phyloP scores from a whole-genome alignment of 2,888 invertebrate species.

The Cephus pulcher region DNA sequence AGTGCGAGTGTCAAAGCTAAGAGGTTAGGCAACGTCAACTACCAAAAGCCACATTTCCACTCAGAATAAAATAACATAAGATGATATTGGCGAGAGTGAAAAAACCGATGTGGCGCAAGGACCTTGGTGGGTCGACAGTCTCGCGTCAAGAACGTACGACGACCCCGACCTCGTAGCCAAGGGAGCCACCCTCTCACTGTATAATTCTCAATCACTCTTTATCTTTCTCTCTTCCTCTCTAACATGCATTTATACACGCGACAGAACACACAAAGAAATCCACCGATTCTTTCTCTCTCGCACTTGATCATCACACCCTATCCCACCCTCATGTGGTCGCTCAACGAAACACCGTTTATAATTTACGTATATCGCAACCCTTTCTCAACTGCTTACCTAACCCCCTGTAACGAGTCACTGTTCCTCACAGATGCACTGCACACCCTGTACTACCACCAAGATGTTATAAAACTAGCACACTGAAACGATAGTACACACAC shows the following conservation, averaged over 20 bases:
- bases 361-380: not conserved
- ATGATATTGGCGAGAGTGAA: not conserved
- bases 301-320: slow-evolving; percentile 14
- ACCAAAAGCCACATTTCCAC: not conserved
- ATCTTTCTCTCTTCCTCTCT: slow-evolving; percentile 23
- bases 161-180: slow-evolving; percentile 53
- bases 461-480: not conserved
- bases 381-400: slow-evolving; percentile 1
- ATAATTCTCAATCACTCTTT: not conserved
- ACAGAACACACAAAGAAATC: slow-evolving; percentile 14
- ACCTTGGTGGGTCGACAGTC: slow-evolving; percentile 62
- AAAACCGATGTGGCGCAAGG: slow-evolving; percentile 36
- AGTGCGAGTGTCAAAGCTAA: not conserved
- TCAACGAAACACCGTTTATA: not conserved
- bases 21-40: not conserved
- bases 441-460: slow-evolving; percentile 10
- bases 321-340: not conserved
- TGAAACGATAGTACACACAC: slow-evolving; percentile 15
- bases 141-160: slow-evolving; percentile 62
- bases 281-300: not conserved
- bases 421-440: slow-evolving; percentile 22
- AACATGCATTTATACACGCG: slow-evolving; percentile 6
- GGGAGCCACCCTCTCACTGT: slow-evolving; percentile 30
- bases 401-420: slow-evolving; percentile 18
- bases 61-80: not conserved